Percentiles rank a stretch among this genome's conserved stretches.
Evolutionary conservation across 2,888 invertebrate species (phyloP).

Genomic region (Bhutanitis thaidina): DNA sequence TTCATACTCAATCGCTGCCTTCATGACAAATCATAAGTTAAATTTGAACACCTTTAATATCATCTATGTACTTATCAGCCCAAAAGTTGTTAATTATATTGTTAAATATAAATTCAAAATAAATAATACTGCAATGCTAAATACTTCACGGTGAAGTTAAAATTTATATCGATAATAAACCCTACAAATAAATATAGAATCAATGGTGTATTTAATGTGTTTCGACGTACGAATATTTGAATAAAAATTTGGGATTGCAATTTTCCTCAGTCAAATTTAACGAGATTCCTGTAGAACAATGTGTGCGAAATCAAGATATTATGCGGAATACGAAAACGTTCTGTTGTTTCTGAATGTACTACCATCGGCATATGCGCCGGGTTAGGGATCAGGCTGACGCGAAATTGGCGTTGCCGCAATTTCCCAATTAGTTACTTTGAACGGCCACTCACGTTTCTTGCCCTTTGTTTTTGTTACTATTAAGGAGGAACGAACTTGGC

Average conservation of each 20-base stretch:
- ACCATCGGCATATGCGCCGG: slow-evolving; percentile 26
- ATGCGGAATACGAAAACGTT: slow-evolving; percentile 7
- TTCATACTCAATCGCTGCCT: background rate
- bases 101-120: too few relatives aligned
- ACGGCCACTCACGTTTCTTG: slow-evolving; percentile 42
- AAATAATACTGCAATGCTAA: too few relatives aligned
- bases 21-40: background rate
- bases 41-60: slow-evolving; percentile 1
- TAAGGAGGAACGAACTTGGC: too few relatives aligned
- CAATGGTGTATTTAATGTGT: background rate
- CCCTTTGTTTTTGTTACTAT: slow-evolving; percentile 7
- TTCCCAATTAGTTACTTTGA: slow-evolving; percentile 52
- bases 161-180: too few relatives aligned
- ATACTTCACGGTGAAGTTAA: too few relatives aligned
- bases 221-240: slow-evolving; percentile 7
- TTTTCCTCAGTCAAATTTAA: slow-evolving; percentile 14
- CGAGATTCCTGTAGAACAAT: slow-evolving; percentile 12
- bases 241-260: slow-evolving; percentile 13
- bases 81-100: too few relatives aligned
- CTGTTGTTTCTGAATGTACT: slow-evolving; percentile 29
- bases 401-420: slow-evolving; percentile 41
- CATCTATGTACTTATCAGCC: too few relatives aligned
- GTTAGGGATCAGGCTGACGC: slow-evolving; percentile 27
- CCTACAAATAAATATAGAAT: background rate
- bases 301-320: slow-evolving; percentile 2